phyloP scores from a whole-genome alignment of 2,113 vertebrate species.

The Platysternon megacephalum region DNA sequence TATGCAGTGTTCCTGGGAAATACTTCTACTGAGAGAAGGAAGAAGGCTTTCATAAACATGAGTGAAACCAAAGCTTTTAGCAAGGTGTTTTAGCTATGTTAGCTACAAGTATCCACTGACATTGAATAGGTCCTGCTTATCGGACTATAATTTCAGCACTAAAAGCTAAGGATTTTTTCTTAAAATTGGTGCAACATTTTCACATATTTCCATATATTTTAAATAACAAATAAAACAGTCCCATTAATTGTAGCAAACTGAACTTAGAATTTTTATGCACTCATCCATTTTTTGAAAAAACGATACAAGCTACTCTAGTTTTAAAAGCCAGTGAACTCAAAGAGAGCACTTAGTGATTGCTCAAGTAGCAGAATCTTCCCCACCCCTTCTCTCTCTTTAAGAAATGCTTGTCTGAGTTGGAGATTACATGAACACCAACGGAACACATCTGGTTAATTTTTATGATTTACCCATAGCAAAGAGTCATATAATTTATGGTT shows the following conservation, averaged over 20 bases:
- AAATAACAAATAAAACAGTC: neutral
- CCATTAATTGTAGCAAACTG: neutral
- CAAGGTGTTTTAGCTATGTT: neutral
- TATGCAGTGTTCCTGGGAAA: neutral
- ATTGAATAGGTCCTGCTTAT: neutral
- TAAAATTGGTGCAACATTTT: neutral
- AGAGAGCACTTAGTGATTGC: rapidly evolving
- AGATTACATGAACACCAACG: neutral
- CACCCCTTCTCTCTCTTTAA: neutral
- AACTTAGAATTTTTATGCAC: neutral
- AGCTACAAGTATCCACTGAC: neutral
- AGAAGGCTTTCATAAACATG: neutral
- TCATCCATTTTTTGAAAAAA: neutral
- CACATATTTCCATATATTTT: neutral
- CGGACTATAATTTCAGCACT: neutral
- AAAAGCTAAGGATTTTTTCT: neutral
- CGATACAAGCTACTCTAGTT: neutral
- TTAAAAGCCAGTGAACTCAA: neutral
- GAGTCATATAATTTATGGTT: neutral
- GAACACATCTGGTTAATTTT: neutral
- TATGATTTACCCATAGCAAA: neutral
- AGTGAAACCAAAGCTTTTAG: neutral
- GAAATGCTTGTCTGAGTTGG: neutral
- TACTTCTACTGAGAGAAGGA: neutral
- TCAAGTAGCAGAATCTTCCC: neutral